Evolutionary conservation across 2,113 vertebrate genomes (phyloP), one percentile per base, ranked within the genome.

Genomic region (Podarcis cretensis): DNA sequence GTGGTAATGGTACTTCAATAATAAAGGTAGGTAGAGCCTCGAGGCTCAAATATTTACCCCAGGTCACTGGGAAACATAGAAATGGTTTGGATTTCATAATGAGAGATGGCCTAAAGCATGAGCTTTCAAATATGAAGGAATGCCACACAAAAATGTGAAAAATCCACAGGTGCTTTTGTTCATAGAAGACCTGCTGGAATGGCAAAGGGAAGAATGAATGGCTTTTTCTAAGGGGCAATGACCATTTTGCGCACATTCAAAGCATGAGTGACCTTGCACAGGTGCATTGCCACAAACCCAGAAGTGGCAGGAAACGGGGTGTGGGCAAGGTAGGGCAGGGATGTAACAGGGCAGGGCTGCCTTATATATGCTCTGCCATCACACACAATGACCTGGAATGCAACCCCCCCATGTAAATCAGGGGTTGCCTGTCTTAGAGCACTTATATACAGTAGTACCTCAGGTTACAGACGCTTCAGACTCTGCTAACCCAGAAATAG

Each of bases 131-230:
- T 59, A 80, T 2, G 87, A 86, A 86, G 83, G 85, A 86, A 89
- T 9, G 79, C 32, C 57, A 6, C 86, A 73, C 74, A 93, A 92
- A 90, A 95, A 93, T 91, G 92, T 90, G 83, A 93, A 93, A 74
- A 86, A 94, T 91, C 89, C 90, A 89, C 93, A 93, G 90, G 89
- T 94, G 88, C 91, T 93, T 92, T 88, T 89, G 63, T 86, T 94
- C 88, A 83, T 87, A 73, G 90, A 93, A 90, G 85, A 59, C 68
- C 89, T 90, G 81, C 88, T 89, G 79, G 25, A 48, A 12, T 0
- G 23, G 30, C 20, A 66, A 40, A 83, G 20, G 35, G 13, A 83
- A 82, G 59, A 25, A 23, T 71, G 2, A 66, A 8, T 1, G 77
- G 54, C 37, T 87, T 85, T 32, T 0, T 0, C n/a, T 59, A 27